Evolutionary conservation across 2,113 vertebrate species (phyloP).

Genomic region (Caretta caretta): DNA sequence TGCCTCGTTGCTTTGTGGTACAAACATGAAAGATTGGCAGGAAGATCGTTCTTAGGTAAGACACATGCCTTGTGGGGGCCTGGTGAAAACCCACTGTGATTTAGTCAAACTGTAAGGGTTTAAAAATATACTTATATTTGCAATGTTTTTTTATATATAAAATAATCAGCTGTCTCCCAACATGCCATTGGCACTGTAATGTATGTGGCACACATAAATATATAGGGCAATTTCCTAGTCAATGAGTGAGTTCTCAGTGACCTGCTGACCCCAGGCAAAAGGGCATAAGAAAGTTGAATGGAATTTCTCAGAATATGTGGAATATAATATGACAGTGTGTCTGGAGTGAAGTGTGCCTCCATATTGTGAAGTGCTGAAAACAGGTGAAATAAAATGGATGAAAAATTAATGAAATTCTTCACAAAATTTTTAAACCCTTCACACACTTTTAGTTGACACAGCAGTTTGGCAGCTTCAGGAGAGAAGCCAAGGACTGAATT

Average conservation of each 20-base stretch:
- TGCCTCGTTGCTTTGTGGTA: background rate
- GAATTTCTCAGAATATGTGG: background rate
- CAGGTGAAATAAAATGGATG: background rate
- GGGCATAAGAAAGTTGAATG: background rate
- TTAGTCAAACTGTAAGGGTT: background rate
- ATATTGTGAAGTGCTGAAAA: background rate
- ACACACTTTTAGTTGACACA: background rate
- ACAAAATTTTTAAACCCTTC: background rate
- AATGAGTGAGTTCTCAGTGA: background rate
- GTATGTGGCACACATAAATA: background rate
- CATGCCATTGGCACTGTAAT: background rate
- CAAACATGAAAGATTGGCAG: background rate
- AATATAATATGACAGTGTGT: background rate
- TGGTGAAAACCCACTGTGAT: background rate
- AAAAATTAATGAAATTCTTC: background rate
- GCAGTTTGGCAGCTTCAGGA: background rate
- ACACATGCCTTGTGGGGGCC: background rate
- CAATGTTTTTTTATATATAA: too few species aligned
- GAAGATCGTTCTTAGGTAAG: background rate
- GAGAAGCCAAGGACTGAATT: background rate
- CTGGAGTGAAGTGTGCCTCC: background rate
- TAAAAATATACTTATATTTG: background rate
- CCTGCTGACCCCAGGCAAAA: background rate
- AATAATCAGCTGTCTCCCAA: background rate
- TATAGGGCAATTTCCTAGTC: background rate